Conservation (phyloP, 2,888 invertebrate genomes). For the Zaprionus bogoriensis region DNA sequence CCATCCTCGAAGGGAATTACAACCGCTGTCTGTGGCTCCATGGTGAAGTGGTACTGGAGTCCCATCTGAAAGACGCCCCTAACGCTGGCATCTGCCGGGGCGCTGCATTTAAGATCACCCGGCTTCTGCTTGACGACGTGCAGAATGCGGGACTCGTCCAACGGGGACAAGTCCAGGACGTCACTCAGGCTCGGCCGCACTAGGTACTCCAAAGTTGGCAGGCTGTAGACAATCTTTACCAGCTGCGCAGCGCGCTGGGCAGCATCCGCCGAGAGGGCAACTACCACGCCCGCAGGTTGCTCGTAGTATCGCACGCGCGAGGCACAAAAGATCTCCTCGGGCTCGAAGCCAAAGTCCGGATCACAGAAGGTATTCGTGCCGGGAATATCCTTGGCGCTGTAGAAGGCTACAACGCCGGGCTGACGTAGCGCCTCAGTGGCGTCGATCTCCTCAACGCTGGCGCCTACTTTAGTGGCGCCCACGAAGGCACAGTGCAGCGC, state of each 20-base stretch:
- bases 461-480: conserved; percentile 85
- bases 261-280: conserved; percentile 85
- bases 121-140: conserved; percentile 48
- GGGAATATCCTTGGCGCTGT: conserved; percentile 87
- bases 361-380: conserved; percentile 81
- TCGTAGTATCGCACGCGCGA: conserved; percentile 84
- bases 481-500: conserved; percentile 85
- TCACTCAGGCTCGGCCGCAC: conserved; percentile 82
- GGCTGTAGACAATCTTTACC: conserved; percentile 84
- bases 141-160: conserved; percentile 65
- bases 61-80: conserved; percentile 85
- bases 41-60: conserved; percentile 89
- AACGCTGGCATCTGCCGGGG: conserved; percentile 43
- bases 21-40: conserved; percentile 89
- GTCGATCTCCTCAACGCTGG: conserved; percentile 76
- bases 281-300: conserved; percentile 90
- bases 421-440: conserved; percentile 84
- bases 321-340: conserved; percentile 82
- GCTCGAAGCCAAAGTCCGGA: conserved; percentile 82
- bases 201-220: conserved; percentile 42
- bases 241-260: conserved; percentile 85
- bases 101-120: conserved; percentile 26
- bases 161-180: conserved; percentile 80
- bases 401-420: conserved; percentile 86
- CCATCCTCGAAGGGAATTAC: conserved; percentile 88